A percentile compares a stretch with the other conserved stretches of the same genome.
Evolutionary conservation across 1,140 invertebrate genomes (phyloP).

Genomic region (Aphaenogaster ashmeadi): DNA sequence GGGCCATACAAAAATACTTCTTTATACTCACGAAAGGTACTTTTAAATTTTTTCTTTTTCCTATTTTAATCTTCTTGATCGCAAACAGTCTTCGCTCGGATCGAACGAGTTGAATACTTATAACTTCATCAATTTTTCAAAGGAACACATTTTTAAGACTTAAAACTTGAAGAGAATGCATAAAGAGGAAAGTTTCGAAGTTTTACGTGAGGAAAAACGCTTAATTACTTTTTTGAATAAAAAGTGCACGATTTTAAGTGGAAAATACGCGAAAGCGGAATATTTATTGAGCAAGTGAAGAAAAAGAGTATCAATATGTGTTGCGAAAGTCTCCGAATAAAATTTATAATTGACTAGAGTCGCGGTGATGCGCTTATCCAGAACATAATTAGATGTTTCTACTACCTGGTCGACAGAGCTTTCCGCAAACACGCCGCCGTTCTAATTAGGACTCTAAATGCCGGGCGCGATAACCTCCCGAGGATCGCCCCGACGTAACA

Average conservation of each 20-base stretch:
- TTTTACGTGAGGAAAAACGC: background rate
- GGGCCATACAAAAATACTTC: background rate
- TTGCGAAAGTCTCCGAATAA: background rate
- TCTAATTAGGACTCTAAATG: constrained; percentile 61
- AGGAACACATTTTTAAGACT: constrained; percentile 10
- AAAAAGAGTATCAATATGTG: background rate
- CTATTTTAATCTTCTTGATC: background rate
- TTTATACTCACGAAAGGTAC: background rate
- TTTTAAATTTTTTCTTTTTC: background rate
- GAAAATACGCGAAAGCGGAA: background rate
- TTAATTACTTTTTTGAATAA: constrained; percentile 17
- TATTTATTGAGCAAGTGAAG: background rate
- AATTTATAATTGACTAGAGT: background rate
- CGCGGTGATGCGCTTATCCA: background rate
- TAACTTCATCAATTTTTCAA: constrained; percentile 24
- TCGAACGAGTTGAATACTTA: background rate
- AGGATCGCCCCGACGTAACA: constrained; percentile 41
- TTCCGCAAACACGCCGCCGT: constrained; percentile 23
- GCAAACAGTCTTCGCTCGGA: background rate
- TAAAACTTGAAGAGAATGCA: constrained; percentile 5
- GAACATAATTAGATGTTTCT: constrained; percentile 24
- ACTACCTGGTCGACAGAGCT: background rate
- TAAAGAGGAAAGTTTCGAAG: constrained; percentile 14
- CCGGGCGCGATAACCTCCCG: constrained; percentile 28
- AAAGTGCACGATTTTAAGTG: background rate